Percentiles rank a stretch among this genome's conserved stretches.
phyloP scores from a whole-genome alignment of 1,140 invertebrate genomes.

The Gryllus bimaculatus region DNA sequence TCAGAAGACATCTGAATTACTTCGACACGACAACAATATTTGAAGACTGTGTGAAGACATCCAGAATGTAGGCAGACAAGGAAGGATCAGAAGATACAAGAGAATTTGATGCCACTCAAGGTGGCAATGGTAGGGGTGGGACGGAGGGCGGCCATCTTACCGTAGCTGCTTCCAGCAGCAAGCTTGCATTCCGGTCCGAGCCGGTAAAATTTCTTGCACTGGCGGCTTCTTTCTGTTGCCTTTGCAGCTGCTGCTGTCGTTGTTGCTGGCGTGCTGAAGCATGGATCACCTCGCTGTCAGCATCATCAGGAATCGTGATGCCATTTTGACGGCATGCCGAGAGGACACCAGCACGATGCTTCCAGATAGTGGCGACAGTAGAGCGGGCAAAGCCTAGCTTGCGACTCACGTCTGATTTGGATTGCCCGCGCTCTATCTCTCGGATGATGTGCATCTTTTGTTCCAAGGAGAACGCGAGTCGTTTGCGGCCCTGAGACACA shows the following conservation, averaged over 20 bases:
- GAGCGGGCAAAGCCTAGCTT: slow-evolving; percentile 47
- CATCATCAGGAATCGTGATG: not conserved
- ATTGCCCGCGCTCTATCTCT: slow-evolving; percentile 48
- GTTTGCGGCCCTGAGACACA: slow-evolving; percentile 43
- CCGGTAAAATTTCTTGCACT: not conserved
- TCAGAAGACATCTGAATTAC: no score
- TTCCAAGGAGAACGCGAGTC: slow-evolving; percentile 50
- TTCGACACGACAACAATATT: no score
- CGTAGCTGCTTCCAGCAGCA: not conserved
- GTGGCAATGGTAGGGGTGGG: not conserved
- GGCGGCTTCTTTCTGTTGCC: not conserved
- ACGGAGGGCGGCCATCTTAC: not conserved
- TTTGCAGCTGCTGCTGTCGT: not conserved
- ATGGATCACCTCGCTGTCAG: not conserved
- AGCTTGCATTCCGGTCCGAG: not conserved
- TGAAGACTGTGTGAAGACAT: not conserved
- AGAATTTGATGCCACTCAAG: not conserved
- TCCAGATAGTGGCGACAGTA: slow-evolving; percentile 49
- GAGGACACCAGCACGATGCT: slow-evolving; percentile 45
- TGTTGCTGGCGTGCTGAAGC: not conserved
- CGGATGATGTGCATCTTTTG: slow-evolving; percentile 53
- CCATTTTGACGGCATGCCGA: slow-evolving; percentile 30
- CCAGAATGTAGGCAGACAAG: not conserved
- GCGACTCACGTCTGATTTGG: slow-evolving; percentile 47
- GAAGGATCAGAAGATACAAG: not conserved